A percentile compares a stretch with the other conserved stretches of the same genome.
Evolutionary conservation across 1,140 invertebrate species (phyloP).

Genomic region (Nebria ingens): DNA sequence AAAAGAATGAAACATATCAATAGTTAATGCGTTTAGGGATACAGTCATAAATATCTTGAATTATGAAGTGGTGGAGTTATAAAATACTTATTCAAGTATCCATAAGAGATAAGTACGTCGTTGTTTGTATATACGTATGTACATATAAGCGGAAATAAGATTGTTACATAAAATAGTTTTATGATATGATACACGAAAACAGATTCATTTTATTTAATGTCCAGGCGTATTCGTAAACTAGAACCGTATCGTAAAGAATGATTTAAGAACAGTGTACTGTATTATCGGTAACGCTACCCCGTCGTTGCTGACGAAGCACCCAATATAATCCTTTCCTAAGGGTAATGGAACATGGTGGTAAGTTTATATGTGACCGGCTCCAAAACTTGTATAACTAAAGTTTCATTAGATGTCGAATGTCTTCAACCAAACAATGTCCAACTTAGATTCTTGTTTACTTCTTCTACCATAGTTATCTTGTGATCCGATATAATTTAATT

Average conservation of each 20-base stretch:
- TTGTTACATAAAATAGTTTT: too few relatives aligned
- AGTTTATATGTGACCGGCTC: background rate
- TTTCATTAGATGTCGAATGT: constrained; percentile 1
- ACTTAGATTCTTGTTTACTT: background rate
- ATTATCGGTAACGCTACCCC: background rate
- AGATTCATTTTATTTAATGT: background rate
- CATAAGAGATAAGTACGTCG: too few relatives aligned
- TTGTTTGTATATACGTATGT: too few relatives aligned
- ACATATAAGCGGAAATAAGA: too few relatives aligned
- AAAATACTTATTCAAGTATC: too few relatives aligned
- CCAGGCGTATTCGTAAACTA: background rate
- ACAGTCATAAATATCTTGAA: too few relatives aligned
- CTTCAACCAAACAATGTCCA: constrained; percentile 3
- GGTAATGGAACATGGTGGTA: constrained; percentile 3
- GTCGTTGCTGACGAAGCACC: constrained; percentile 3
- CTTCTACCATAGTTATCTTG: too few relatives aligned
- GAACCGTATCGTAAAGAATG: background rate
- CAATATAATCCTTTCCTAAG: background rate
- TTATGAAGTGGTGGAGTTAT: too few relatives aligned
- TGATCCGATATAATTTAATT: too few relatives aligned
- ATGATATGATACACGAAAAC: too few relatives aligned
- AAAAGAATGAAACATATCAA: too few relatives aligned
- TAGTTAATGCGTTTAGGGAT: too few relatives aligned
- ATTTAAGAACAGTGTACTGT: constrained; percentile 1
- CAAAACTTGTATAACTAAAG: background rate